Evolutionary conservation across 1,140 invertebrate genomes (phyloP), one percentile per base, ranked within the genome.

Genomic region (Lepeophtheirus salmonis): DNA sequence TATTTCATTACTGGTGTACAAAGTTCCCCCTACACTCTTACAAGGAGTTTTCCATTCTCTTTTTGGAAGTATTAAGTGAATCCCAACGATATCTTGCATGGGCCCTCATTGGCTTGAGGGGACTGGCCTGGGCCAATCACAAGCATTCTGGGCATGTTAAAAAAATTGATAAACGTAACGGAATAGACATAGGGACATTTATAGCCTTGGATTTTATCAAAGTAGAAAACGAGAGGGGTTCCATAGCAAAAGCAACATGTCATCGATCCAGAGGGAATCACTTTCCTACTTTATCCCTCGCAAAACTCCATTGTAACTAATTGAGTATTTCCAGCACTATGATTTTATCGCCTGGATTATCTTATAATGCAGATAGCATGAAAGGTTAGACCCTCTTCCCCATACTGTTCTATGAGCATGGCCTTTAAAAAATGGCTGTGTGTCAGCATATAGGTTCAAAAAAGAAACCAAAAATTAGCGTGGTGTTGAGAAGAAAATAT

Each of bases 211-310:
- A 14, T 12, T 22, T 52, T 22, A 57, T 57, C 55, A 16, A 23
- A 25, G 16, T 48, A 17, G 16, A 57, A 57, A 2, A 57, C 55
- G 2, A 20, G 55, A 41, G 55, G 55, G 14, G 55, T 25, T 48
- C 55, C 55, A 41, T 26, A 57, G 55, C n/a, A n/a, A 30, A 57
- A 24, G 16, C 55, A 57, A 41, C 55, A 23, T 14, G 25, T 57
- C n/a, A 24, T 2, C n/a, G 21, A 14, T 20, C 22, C 22, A 2
- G 20, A 20, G 10, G 2, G 52, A 54, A 54, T 14, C 52, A 14
- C 22, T 2, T 20, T 16, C 16, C 17, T 30, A 14, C 20, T 6
- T 41, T 41, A 14, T 6, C 26, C 55, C 55, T 57, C 23, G 14
- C 13, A 4, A 2, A 57, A 23, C 4, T 57, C 55, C 55, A 57